Conservation (phyloP, 2,113 vertebrate genomes). For the Caloenas nicobarica region DNA sequence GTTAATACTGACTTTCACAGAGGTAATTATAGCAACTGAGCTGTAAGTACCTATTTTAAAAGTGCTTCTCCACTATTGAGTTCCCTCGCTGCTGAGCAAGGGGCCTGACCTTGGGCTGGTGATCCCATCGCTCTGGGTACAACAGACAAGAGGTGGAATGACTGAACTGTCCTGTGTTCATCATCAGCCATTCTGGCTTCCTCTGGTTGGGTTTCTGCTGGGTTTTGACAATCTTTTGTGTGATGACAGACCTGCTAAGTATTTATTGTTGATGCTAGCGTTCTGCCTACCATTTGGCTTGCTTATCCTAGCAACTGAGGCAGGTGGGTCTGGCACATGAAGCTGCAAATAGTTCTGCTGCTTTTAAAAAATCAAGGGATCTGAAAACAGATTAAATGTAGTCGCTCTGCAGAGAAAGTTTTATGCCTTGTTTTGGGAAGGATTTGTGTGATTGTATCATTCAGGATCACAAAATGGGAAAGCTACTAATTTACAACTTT, state of each 20-base stretch:
- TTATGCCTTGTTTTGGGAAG: neutral
- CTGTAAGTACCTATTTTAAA: neutral
- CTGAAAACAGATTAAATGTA: neutral
- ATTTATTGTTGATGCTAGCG: neutral
- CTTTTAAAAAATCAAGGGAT: neutral
- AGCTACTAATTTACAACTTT: neutral
- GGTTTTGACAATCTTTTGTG: neutral
- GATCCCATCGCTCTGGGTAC: fast-evolving
- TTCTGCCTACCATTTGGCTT: neutral
- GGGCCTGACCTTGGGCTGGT: fast-evolving
- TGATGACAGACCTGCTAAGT: neutral
- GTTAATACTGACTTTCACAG: neutral
- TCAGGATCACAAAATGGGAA: neutral
- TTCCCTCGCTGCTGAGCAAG: neutral
- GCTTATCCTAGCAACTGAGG: neutral
- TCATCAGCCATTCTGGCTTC: neutral
- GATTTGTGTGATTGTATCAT: neutral
- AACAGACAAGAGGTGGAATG: neutral
- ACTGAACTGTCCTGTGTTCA: neutral
- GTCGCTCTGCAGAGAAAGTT: neutral
- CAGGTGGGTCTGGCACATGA: conserved; percentile 26
- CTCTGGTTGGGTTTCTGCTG: neutral
- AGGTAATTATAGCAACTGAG: neutral
- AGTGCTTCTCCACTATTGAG: neutral
- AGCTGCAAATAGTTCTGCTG: neutral